phyloP scores from a whole-genome alignment of 2,113 vertebrate species.

The Siphamia tubifer region DNA sequence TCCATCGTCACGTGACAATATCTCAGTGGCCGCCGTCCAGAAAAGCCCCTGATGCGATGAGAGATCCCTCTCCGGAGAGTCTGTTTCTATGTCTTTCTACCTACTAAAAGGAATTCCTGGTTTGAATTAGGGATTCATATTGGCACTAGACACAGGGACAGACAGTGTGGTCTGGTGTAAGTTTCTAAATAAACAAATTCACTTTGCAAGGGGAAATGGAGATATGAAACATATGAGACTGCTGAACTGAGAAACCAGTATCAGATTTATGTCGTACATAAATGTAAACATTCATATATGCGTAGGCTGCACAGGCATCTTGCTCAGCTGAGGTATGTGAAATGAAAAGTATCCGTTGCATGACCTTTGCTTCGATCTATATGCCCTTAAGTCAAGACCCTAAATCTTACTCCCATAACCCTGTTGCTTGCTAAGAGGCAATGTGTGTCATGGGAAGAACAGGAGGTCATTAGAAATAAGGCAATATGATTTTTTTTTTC shows the following conservation, averaged over 20 bases:
- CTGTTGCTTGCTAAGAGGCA: constrained; percentile 49
- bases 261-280: constrained; percentile 51
- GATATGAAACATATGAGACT: constrained; percentile 56
- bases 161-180: constrained; percentile 63
- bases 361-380: constrained; percentile 72
- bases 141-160: constrained; percentile 53
- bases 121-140: constrained; percentile 71
- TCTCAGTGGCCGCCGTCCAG: constrained; percentile 56
- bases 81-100: constrained; percentile 58
- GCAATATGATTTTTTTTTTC: constrained; percentile 70
- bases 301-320: constrained; percentile 28
- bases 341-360: constrained; percentile 64
- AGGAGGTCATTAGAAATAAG: constrained; percentile 69
- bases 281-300: constrained; percentile 56
- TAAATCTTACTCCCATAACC: constrained; percentile 69
- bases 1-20: constrained; percentile 68
- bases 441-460: constrained; percentile 64
- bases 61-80: constrained; percentile 57
- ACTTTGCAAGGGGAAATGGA: constrained; percentile 51
- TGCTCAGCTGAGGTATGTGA: constrained; percentile 37
- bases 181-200: constrained; percentile 62
- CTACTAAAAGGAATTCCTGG: constrained; percentile 62
- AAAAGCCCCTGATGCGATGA: constrained; percentile 46
- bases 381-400: constrained; percentile 62
- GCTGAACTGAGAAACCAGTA: constrained; percentile 37